Conservation (phyloP, 1,140 invertebrate species). For the Cyphomyrmex costatus region DNA sequence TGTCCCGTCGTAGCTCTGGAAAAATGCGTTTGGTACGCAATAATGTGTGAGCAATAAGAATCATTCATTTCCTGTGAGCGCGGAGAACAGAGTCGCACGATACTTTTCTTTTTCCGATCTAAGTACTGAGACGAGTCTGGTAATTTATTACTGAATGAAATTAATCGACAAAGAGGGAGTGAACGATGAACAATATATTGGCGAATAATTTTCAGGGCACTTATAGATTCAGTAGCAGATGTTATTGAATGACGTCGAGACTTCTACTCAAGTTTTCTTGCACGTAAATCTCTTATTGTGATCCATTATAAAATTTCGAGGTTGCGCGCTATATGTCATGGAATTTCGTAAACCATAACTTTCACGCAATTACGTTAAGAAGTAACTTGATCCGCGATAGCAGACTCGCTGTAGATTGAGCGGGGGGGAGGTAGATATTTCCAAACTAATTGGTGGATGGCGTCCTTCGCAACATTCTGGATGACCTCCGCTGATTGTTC, state of each 20-base stretch:
- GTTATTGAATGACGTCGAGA: background rate
- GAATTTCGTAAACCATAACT: constrained; percentile 5
- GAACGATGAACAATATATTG: background rate
- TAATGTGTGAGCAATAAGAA: constrained; percentile 18
- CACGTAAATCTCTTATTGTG: constrained; percentile 43
- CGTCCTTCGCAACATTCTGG: constrained; percentile 50
- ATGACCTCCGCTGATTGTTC: constrained; percentile 13
- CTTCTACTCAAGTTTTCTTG: constrained; percentile 10
- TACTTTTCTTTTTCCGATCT: constrained; percentile 20
- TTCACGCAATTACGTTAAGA: constrained; percentile 61
- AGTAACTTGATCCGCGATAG: constrained; percentile 59
- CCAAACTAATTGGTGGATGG: constrained; percentile 57
- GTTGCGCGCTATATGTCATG: background rate
- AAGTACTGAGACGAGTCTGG: background rate
- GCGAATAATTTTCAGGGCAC: constrained; percentile 17
- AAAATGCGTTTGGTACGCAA: background rate
- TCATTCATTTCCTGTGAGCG: background rate
- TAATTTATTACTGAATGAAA: constrained; percentile 15
- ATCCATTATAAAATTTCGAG: constrained; percentile 45
- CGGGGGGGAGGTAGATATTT: constrained; percentile 40
- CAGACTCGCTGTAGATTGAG: constrained; percentile 30
- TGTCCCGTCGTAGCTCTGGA: background rate
- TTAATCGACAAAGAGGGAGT: background rate
- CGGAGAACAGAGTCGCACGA: background rate
- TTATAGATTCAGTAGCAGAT: background rate